Conservation (phyloP, 2,113 vertebrate species). For the Syrrhaptes paradoxus region DNA sequence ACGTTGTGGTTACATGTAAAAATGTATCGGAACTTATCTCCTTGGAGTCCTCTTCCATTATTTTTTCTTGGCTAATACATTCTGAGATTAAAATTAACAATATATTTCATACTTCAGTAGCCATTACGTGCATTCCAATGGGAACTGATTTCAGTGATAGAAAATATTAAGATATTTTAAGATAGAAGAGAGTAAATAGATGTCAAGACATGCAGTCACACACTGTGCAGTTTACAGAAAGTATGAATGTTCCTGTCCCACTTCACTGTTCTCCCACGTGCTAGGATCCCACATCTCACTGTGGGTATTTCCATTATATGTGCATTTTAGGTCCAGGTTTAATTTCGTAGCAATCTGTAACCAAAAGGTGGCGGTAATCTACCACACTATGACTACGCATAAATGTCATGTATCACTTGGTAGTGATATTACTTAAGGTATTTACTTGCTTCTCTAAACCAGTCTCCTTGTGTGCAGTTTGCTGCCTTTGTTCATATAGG, state of each 20-base stretch:
- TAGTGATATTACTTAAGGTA: neutral
- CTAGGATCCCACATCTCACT: fast-evolving
- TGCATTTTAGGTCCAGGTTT: neutral
- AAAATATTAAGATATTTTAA: neutral
- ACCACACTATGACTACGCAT: neutral
- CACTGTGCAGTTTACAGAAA: neutral
- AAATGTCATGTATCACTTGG: fast-evolving
- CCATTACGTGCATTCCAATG: neutral
- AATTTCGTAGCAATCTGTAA: neutral
- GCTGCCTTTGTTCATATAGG: neutral
- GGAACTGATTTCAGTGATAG: neutral
- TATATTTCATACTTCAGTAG: neutral
- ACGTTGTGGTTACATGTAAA: neutral
- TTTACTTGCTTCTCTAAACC: neutral
- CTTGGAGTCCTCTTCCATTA: neutral
- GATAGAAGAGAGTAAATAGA: neutral
- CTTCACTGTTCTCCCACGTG: neutral
- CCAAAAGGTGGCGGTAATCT: slow-evolving; percentile 57
- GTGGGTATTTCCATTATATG: neutral
- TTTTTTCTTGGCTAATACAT: neutral
- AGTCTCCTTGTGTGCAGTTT: neutral
- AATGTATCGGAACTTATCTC: neutral
- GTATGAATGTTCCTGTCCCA: neutral
- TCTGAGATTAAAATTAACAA: no score
- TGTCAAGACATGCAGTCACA: neutral